Percentiles rank a stretch among this genome's conserved stretches.
Evolutionary conservation across 2,888 invertebrate genomes (phyloP).

Genomic region (Torymus tubicola): DNA sequence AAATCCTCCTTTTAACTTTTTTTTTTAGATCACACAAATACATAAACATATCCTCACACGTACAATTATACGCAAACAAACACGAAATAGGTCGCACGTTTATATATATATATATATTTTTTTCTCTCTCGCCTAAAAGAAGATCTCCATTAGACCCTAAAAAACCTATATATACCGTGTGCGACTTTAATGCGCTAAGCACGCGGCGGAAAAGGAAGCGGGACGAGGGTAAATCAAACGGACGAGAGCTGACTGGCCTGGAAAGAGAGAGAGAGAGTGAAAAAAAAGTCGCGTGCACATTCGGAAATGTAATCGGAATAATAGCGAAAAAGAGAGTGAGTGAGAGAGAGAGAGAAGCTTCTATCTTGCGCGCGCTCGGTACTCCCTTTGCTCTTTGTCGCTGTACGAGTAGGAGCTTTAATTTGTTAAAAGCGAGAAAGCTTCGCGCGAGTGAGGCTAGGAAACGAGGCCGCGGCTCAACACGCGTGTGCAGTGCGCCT

Average conservation of each 20-base stretch:
- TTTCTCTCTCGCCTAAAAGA: not conserved
- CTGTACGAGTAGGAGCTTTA: conserved; percentile 62
- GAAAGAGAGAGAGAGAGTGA: not conserved
- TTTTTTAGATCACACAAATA: too few species aligned
- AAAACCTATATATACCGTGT: not conserved
- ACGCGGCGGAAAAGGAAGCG: not conserved
- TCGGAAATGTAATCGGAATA: conserved; percentile 71
- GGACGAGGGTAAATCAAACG: conserved; percentile 44
- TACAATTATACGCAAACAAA: too few species aligned
- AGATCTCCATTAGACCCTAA: conserved; percentile 34
- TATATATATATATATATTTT: too few species aligned
- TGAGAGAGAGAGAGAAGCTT: conserved; percentile 41
- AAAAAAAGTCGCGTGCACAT: conserved; percentile 49
- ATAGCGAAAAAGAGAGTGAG: conserved; percentile 66
- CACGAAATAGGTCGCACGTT: too few species aligned
- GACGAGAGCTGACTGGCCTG: conserved; percentile 18
- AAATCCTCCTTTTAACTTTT: too few species aligned
- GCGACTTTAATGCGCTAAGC: conserved; percentile 16
- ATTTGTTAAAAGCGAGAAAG: conserved; percentile 72
- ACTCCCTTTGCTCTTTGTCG: not conserved
- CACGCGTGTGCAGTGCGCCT: not conserved
- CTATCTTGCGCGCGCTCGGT: too few species aligned
- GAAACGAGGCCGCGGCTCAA: conserved; percentile 32
- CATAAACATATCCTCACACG: too few species aligned
- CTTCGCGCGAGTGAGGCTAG: conserved; percentile 18